Conservation (phyloP, 2,113 vertebrate species). For the Erinaceus europaeus region DNA sequence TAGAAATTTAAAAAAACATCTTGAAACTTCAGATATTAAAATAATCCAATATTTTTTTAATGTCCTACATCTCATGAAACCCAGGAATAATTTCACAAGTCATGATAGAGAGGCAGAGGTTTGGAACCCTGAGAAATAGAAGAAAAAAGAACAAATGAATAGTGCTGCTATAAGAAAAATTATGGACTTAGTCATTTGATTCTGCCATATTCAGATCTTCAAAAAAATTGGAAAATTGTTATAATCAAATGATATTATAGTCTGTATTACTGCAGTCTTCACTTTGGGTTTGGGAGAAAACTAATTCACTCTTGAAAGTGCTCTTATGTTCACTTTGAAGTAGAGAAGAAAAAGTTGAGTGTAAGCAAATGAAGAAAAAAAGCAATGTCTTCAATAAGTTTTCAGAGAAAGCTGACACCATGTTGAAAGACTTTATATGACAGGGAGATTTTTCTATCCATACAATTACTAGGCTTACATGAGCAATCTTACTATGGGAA, state of each 20-base stretch:
- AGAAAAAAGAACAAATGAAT: conserved; percentile 21
- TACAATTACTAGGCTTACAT: neutral
- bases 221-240: conserved; percentile 65
- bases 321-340: conserved; percentile 70
- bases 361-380: conserved; percentile 42
- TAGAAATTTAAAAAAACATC: neutral
- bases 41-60: neutral
- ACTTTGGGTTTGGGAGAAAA: conserved; percentile 35
- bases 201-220: conserved; percentile 60
- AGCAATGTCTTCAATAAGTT: neutral
- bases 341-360: conserved; percentile 9
- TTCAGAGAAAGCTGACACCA: conserved; percentile 20
- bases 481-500: conserved; percentile 27
- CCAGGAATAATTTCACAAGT: conserved; percentile 8
- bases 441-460: neutral
- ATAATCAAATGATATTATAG: conserved; percentile 73
- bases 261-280: conserved; percentile 45
- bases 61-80: neutral
- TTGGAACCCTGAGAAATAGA: conserved; percentile 4
- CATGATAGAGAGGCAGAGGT: neutral
- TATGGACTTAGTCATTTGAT: conserved; percentile 28
- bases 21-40: conserved; percentile 20
- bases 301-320: conserved; percentile 34
- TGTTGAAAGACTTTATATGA: conserved; percentile 39
- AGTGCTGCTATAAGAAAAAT: conserved; percentile 7